These are phyloP conservation scores for Phrynosoma platyrhinos DNA, from an alignment of 2,113 vertebrate genomes.

Conservation along the genomic window DNA sequence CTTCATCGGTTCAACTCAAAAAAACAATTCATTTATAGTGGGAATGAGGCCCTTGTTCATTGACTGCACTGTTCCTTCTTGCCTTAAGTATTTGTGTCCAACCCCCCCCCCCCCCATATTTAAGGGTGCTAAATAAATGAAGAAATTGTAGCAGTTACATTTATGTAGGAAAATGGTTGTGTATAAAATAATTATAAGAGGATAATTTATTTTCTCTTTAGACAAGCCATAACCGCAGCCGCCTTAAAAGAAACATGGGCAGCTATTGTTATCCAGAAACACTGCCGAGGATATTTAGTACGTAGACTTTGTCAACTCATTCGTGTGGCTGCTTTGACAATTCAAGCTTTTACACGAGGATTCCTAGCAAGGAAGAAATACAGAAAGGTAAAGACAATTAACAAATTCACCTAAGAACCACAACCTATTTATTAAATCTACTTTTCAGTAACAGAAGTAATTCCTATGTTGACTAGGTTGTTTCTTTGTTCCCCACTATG, in stretches of 20 bases:
- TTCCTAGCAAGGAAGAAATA: slow-evolving; percentile 89
- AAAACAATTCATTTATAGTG: too few species aligned
- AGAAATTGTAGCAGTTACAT: not conserved
- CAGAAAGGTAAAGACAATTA: slow-evolving; percentile 79
- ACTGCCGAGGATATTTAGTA: slow-evolving; percentile 87
- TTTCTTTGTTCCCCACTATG: too few species aligned
- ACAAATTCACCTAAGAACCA: not conserved
- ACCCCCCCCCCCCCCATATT: not conserved
- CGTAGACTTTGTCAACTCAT: slow-evolving; percentile 86
- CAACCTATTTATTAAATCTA: not conserved
- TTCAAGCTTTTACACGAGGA: slow-evolving; percentile 90
- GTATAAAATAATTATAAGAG: not conserved
- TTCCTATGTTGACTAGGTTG: not conserved
- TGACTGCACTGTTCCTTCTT: not conserved
- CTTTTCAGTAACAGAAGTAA: fast-evolving
- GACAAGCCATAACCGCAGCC: slow-evolving; percentile 85
- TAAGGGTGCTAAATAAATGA: not conserved
- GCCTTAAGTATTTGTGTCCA: not conserved
- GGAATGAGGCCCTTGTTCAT: too few species aligned
- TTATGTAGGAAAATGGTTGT: not conserved
- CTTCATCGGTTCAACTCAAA: too few species aligned
- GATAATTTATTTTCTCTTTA: slow-evolving; percentile 66
- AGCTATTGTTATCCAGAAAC: slow-evolving; percentile 87
- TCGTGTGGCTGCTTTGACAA: slow-evolving; percentile 84
- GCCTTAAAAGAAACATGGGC: slow-evolving; percentile 91